Evolutionary conservation across 2,113 vertebrate genomes (phyloP), one percentile per base, ranked within the genome.

Genomic region (Microtus montanus): DNA sequence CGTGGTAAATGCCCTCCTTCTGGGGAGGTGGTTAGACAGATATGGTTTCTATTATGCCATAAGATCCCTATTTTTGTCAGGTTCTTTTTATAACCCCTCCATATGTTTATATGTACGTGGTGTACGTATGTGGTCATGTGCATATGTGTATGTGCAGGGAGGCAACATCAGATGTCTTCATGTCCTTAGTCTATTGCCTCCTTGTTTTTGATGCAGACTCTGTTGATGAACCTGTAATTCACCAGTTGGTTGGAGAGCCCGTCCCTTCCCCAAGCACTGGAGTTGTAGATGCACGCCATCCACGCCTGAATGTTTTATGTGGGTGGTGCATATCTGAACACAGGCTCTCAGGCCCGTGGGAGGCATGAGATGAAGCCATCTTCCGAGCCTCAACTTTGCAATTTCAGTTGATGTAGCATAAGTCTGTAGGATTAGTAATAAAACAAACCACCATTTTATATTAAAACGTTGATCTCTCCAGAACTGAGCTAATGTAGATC

Each of bases 401-500:
- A 38, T 41, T 78, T 79, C 77, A 77, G 80, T 88, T 38, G 71
- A 87, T 87, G 28, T 90, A 35, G 41, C 9, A 24, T 47, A 88
- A 9, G 10, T 87, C 38, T 80, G 5, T 77, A 73, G 47, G 80
- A 68, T 92, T 92, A 35, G 41, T 22, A 75, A 28, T 95, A 54
- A 87, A 64, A 85, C 77, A 92, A 12, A 12, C 35, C 26, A 70
- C 49, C 35, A 5, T 93, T 92, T 90, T 93, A 33, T 87, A 77
- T 94, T 91, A 93, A 89, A 94, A 86, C 68, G 24, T 52, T 93
- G 24, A 63, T 87, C 94, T 95, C 30, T 90, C 52, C 4, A 61
- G 44, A 93, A 82, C 78, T 47, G 71, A 86, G 84, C 41, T 47
- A 85, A 87, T 94, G 3, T 30, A 41, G 75, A 13, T 44, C 19